Conservation (phyloP, 2,888 invertebrate genomes). For the Cephalotes varians region DNA sequence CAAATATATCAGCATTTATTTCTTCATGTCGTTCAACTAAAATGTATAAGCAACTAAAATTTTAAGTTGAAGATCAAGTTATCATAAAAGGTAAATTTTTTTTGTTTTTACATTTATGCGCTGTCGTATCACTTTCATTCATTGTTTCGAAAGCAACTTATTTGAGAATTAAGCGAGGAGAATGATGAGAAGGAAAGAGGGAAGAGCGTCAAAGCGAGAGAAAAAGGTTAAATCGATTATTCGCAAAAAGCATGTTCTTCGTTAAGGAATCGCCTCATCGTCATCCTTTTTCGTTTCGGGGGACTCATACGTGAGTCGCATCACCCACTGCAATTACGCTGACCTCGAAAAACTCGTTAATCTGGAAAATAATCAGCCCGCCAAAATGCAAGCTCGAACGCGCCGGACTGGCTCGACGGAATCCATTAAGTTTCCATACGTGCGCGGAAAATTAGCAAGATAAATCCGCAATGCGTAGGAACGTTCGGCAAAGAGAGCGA, state of each 20-base stretch:
- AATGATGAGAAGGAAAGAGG: neutral
- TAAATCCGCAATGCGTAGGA: slow-evolving; percentile 41
- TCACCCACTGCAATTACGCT: slow-evolving; percentile 56
- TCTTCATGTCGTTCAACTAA: neutral
- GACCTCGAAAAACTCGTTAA: slow-evolving; percentile 55
- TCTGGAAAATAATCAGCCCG: slow-evolving; percentile 50
- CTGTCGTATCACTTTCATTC: neutral
- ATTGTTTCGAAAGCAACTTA: slow-evolving; percentile 14
- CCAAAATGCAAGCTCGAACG: slow-evolving; percentile 53
- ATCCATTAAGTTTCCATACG: slow-evolving; percentile 52
- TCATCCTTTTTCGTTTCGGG: slow-evolving; percentile 52
- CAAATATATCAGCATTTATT: neutral
- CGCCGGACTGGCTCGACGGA: slow-evolving; percentile 32
- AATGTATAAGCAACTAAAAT: neutral
- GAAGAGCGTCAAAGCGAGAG: slow-evolving; percentile 20
- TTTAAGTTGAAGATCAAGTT: neutral
- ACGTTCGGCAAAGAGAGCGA: neutral
- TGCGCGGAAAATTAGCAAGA: slow-evolving; percentile 48
- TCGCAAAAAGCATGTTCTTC: slow-evolving; percentile 65
- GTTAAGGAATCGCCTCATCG: slow-evolving; percentile 62
- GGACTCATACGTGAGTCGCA: slow-evolving; percentile 68
- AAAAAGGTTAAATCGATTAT: slow-evolving; percentile 34
- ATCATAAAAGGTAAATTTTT: neutral
- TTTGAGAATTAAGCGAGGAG: slow-evolving; percentile 2
- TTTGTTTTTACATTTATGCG: neutral